A percentile compares a stretch with the other conserved stretches of the same genome.
Evolutionary conservation across 2,888 invertebrate genomes (phyloP).

Genomic region (Zhuqinia jingwanae): DNA sequence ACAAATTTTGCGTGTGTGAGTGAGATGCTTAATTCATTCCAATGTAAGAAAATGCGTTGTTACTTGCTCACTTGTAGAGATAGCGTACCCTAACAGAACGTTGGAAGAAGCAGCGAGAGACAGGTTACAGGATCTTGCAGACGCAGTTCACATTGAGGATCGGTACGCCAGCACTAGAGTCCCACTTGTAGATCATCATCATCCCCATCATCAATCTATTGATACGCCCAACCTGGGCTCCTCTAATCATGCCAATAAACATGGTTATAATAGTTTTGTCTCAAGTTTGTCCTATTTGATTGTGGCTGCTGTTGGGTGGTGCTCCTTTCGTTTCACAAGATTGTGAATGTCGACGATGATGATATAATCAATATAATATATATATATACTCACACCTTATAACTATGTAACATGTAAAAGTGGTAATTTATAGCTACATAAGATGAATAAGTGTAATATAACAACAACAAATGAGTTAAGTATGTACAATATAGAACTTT

Average conservation of each 20-base stretch:
- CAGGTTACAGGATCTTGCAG: slow-evolving; percentile 68
- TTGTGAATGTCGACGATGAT: neutral
- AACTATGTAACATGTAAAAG: no score
- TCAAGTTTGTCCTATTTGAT: slow-evolving; percentile 50
- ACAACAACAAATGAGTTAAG: no score
- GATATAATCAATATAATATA: no score
- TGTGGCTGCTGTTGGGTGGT: slow-evolving; percentile 32
- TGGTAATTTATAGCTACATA: no score
- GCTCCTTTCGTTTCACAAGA: slow-evolving; percentile 40
- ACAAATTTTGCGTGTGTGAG: neutral
- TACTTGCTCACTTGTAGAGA: slow-evolving; percentile 60
- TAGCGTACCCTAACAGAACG: slow-evolving; percentile 52
- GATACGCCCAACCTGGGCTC: slow-evolving; percentile 63
- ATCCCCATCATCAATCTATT: slow-evolving; percentile 67
- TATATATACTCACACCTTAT: no score
- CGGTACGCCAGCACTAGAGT: slow-evolving; percentile 65
- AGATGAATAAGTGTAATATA: no score
- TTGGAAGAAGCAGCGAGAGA: slow-evolving; percentile 53
- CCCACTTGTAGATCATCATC: slow-evolving; percentile 72
- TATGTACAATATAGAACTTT: no score
- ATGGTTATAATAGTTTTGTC: neutral
- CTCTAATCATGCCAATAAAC: slow-evolving; percentile 63
- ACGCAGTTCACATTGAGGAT: slow-evolving; percentile 55
- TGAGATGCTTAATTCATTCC: neutral
- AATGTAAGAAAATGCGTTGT: no score